Evolutionary conservation across 2,113 vertebrate genomes (phyloP).

Genomic region (Phylloscopus whistleri): DNA sequence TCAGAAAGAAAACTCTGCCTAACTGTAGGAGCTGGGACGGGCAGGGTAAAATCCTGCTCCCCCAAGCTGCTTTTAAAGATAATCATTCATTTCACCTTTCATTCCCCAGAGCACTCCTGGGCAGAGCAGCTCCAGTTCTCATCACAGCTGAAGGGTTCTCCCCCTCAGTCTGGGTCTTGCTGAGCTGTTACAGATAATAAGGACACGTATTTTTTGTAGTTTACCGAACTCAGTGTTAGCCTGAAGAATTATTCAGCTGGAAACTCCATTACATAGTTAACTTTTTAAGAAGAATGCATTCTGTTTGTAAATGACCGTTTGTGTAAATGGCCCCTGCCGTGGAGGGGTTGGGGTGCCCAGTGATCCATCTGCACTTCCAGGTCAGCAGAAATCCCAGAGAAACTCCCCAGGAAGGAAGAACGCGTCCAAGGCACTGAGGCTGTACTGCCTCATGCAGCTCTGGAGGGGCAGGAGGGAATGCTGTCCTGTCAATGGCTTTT

Average conservation of each 20-base stretch:
- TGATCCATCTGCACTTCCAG: background rate
- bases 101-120: background rate
- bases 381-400: background rate
- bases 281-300: background rate
- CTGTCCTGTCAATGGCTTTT: background rate
- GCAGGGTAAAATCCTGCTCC: background rate
- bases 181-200: background rate
- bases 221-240: background rate
- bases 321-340: background rate
- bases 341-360: background rate
- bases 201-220: background rate
- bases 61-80: background rate
- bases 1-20: background rate
- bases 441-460: accelerated
- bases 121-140: background rate
- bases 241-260: background rate
- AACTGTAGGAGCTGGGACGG: background rate
- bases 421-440: background rate
- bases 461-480: background rate
- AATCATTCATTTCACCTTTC: background rate
- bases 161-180: background rate
- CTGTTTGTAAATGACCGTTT: background rate
- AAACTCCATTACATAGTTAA: background rate
- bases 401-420: background rate
- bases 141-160: background rate